phyloP scores from a whole-genome alignment of 2,797 vertebrate species.

The Cynopterus sphinx region DNA sequence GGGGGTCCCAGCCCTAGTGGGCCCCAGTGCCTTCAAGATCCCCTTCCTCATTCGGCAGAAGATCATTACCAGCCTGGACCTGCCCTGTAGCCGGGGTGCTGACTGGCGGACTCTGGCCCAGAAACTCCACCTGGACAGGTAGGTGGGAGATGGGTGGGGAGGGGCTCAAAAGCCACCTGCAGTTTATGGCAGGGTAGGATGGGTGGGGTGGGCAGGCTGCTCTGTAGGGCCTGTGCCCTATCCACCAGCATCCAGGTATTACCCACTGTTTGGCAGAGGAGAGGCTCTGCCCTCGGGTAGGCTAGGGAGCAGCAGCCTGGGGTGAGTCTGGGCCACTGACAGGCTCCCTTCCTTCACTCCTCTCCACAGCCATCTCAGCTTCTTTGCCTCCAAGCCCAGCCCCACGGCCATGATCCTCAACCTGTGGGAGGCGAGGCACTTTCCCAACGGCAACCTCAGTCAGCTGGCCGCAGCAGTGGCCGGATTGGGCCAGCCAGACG shows the following conservation, averaged over 20 bases:
- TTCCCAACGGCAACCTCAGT: constrained; percentile 98
- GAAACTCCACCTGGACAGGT: constrained; percentile 99
- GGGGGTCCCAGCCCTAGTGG: constrained; percentile 94
- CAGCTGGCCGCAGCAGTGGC: constrained; percentile 97
- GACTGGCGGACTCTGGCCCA: constrained; percentile 98
- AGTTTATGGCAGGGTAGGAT: not conserved
- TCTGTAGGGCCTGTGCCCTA: not conserved
- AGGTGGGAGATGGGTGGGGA: not conserved
- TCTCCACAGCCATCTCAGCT: constrained; percentile 95
- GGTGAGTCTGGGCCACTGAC: not conserved
- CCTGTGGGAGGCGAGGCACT: constrained; percentile 98
- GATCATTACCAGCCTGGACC: constrained; percentile 98
- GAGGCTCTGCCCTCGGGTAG: not conserved
- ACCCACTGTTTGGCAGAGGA: not conserved
- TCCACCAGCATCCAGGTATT: not conserved
- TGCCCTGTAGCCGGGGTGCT: constrained; percentile 93
- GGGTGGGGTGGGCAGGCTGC: not conserved
- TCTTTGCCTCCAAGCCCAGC: constrained; percentile 97
- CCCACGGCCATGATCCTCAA: constrained; percentile 98
- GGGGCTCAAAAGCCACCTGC: not conserved
- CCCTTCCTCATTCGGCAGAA: constrained; percentile 99
- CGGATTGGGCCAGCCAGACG: constrained; percentile 97
- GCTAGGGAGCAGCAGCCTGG: not conserved
- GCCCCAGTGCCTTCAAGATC: constrained; percentile 99
- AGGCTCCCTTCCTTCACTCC: not conserved